Conservation (phyloP, 2,888 invertebrate genomes). For the Rhagophthalmus giganteus region DNA sequence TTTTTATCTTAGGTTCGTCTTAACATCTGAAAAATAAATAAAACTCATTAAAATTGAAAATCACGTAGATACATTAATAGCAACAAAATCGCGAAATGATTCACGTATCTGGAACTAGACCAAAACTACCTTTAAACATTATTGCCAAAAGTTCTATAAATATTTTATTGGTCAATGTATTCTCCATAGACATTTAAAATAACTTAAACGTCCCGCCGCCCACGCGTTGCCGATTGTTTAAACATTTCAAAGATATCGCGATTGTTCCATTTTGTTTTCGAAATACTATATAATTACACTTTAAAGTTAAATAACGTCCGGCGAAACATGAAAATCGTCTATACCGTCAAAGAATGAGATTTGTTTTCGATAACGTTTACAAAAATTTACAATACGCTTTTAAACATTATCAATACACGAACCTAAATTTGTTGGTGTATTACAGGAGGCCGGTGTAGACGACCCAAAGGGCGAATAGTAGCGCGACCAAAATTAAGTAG, state of each 20-base stretch:
- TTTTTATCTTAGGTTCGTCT: no score
- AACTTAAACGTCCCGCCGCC: conserved; percentile 6
- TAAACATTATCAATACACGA: neutral
- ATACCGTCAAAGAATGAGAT: no score
- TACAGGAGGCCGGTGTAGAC: conserved; percentile 66
- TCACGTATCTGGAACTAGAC: conserved; percentile 12
- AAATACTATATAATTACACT: no score
- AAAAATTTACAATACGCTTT: no score
- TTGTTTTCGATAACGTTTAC: no score
- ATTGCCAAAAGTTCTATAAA: conserved; percentile 3
- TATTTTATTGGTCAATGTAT: conserved; percentile 7
- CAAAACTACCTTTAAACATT: conserved; percentile 15
- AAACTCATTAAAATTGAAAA: neutral
- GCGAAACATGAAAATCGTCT: no score
- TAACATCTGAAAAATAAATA: neutral
- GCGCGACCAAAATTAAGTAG: conserved; percentile 68
- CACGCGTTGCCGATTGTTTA: neutral
- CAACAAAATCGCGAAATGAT: conserved; percentile 4
- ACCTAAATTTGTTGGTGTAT: conserved; percentile 15
- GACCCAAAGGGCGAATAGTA: conserved; percentile 68
- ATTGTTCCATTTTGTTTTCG: no score
- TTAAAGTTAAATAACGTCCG: no score
- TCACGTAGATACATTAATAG: neutral
- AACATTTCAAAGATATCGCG: no score
- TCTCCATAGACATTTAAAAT: conserved; percentile 9